These are phyloP conservation scores for Enteromius mattozi DNA, from an alignment of 2,797 vertebrate genomes.

Conservation along the genomic window DNA sequence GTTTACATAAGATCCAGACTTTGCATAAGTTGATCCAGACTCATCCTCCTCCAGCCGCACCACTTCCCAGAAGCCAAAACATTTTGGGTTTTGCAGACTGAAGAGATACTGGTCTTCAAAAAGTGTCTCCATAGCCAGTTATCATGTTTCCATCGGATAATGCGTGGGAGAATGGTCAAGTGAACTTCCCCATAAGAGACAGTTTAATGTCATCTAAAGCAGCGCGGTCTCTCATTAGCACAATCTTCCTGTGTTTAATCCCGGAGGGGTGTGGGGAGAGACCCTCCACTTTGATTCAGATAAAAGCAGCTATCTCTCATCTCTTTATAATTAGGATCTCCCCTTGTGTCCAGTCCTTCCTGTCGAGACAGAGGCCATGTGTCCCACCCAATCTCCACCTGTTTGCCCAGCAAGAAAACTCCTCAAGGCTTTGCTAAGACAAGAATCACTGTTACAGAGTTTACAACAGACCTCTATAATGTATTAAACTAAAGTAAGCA, in stretches of 20 bases:
- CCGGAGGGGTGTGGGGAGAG: conserved; percentile 75
- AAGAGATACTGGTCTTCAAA: conserved; percentile 7
- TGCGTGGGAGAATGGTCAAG: conserved; percentile 44
- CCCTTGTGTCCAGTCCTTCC: conserved; percentile 74
- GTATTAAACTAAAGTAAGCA: neutral
- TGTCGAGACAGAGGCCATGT: conserved; percentile 75
- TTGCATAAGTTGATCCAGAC: neutral
- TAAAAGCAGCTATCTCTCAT: conserved; percentile 80
- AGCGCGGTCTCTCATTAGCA: conserved; percentile 74
- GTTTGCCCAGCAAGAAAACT: neutral
- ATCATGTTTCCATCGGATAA: conserved; percentile 36
- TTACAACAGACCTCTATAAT: neutral
- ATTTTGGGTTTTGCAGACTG: neutral
- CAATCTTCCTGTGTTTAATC: conserved; percentile 83
- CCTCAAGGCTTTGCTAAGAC: neutral
- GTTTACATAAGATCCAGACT: neutral
- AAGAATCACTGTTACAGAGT: neutral
- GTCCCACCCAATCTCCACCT: conserved; percentile 48
- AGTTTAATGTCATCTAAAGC: conserved; percentile 52
- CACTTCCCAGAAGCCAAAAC: neutral
- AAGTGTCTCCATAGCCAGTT: neutral
- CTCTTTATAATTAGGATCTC: conserved; percentile 75
- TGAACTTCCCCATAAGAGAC: conserved; percentile 46
- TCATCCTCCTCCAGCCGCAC: neutral
- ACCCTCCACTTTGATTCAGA: conserved; percentile 71